A percentile compares a stretch with the other conserved stretches of the same genome.
phyloP scores from a whole-genome alignment of 2,113 vertebrate species.

The Tiliqua scincoides region DNA sequence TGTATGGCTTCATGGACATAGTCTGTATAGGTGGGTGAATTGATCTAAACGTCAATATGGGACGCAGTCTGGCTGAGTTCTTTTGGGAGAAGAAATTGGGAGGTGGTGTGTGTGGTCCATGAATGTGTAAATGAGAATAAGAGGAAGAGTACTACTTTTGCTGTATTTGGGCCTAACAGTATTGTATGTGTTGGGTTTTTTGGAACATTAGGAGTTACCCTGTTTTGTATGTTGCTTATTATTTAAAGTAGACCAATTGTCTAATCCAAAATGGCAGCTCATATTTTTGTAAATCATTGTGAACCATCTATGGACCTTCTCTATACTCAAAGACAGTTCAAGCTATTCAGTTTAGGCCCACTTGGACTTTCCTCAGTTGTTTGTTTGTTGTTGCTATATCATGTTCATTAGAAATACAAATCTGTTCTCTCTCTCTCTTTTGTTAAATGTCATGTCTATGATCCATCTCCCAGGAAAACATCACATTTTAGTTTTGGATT shows the following conservation, averaged over 20 bases:
- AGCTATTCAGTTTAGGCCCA: not conserved
- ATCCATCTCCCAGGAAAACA: not conserved
- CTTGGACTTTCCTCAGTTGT: not conserved
- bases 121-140: not conserved
- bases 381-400: not conserved
- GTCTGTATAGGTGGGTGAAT: conserved; percentile 94
- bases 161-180: not conserved
- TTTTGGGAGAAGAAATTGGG: accelerated
- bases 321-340: not conserved
- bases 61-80: accelerated
- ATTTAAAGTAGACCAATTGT: not conserved
- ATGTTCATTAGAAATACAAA: not conserved
- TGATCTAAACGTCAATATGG: accelerated
- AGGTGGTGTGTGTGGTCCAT: accelerated
- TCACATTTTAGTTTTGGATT: not conserved
- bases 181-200: not conserved
- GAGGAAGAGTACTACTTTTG: not conserved
- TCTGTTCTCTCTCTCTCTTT: not conserved
- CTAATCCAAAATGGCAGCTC: not conserved
- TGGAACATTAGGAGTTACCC: not conserved
- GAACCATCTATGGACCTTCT: not conserved
- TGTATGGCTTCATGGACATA: conserved; percentile 99
- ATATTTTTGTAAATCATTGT: not conserved
- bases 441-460: not conserved
- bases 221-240: not conserved